Conservation (phyloP, 2,113 vertebrate genomes). For the Gnathonemus echidnorhynchus region DNA sequence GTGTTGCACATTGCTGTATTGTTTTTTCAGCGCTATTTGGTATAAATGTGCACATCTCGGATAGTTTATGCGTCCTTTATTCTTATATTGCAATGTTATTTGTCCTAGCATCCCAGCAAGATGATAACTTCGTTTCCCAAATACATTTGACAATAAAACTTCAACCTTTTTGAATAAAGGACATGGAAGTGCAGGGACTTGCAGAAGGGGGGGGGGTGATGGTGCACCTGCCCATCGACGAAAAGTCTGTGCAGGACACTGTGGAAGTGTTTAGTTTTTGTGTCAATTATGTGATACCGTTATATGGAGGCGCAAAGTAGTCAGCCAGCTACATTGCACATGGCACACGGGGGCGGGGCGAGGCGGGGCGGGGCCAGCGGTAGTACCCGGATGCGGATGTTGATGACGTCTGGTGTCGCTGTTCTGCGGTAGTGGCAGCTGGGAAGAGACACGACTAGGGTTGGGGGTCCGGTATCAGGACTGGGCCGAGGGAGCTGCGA, state of each 20-base stretch:
- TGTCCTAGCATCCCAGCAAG: not conserved
- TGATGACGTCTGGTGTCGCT: constrained; percentile 17
- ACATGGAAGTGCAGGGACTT: not conserved
- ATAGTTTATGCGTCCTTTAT: not conserved
- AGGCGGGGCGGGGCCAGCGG: not conserved
- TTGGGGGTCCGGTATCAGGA: not conserved
- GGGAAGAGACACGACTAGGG: not conserved
- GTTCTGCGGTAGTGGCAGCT: not conserved
- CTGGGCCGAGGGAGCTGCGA: not conserved
- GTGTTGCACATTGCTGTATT: not conserved
- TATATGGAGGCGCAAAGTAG: too few relatives aligned
- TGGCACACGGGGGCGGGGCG: not conserved
- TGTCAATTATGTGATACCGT: too few relatives aligned
- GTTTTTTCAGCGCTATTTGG: not conserved
- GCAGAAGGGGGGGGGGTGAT: not conserved
- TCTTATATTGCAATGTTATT: not conserved
- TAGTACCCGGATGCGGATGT: constrained; percentile 38
- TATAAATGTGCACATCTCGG: not conserved
- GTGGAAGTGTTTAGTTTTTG: too few relatives aligned
- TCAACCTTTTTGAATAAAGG: not conserved
- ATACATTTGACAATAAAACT: not conserved
- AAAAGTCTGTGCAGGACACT: not conserved
- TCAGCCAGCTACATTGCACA: too few relatives aligned
- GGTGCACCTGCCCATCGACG: not conserved
- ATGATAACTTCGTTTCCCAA: not conserved